phyloP scores from a whole-genome alignment of 2,113 vertebrate genomes.

The Vulpes lagopus region DNA sequence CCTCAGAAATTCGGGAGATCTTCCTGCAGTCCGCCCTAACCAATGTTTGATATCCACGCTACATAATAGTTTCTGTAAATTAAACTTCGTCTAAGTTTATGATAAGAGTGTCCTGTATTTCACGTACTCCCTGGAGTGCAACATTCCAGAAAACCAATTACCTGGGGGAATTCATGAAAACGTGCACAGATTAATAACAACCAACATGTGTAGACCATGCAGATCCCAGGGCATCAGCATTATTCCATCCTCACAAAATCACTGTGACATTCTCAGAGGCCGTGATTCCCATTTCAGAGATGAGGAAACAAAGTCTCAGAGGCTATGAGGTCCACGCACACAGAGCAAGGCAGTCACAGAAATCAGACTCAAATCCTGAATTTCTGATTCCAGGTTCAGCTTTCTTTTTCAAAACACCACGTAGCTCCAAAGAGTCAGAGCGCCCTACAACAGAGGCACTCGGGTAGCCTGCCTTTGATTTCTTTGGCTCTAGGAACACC shows the following conservation, averaged over 20 bases:
- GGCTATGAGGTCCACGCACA: neutral
- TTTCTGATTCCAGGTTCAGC: neutral
- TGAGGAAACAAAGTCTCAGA: constrained; percentile 25
- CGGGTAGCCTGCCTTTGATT: neutral
- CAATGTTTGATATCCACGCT: constrained; percentile 13
- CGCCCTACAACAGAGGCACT: neutral
- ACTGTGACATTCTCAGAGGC: neutral
- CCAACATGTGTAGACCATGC: neutral
- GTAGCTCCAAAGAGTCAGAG: neutral
- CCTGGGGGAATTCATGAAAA: constrained; percentile 59
- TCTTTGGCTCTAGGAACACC: neutral
- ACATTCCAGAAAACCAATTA: constrained; percentile 78
- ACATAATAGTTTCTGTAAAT: constrained; percentile 69
- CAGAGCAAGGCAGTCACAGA: neutral
- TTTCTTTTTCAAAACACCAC: neutral
- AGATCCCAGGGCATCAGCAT: neutral
- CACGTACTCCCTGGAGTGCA: constrained; percentile 75
- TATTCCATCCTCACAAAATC: neutral
- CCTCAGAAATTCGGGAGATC: neutral
- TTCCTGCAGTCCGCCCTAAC: neutral
- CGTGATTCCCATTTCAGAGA: constrained; percentile 52
- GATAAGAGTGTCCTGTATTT: constrained; percentile 75
- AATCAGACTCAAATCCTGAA: neutral
- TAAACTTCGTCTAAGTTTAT: constrained; percentile 78
- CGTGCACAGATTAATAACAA: constrained; percentile 54